These are phyloP conservation scores for Maniola hyperantus DNA, from an alignment of 2,888 invertebrate genomes.

Conservation along the genomic window DNA sequence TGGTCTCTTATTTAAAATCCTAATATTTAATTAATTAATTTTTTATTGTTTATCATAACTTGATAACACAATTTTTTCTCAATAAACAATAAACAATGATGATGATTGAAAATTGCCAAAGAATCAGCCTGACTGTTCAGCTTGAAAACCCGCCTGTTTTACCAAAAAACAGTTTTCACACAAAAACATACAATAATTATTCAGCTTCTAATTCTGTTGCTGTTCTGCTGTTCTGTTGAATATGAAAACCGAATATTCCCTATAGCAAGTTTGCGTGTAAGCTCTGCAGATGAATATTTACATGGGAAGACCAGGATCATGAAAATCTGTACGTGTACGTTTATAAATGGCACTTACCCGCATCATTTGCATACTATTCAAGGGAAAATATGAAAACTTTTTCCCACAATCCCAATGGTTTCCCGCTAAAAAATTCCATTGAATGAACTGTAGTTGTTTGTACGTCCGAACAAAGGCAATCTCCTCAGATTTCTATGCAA, in stretches of 20 bases:
- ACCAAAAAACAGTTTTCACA: not conserved
- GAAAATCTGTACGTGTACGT: constrained; percentile 8
- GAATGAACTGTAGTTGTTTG: constrained; percentile 67
- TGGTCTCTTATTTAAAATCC: constrained; percentile 65
- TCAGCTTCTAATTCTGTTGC: not conserved
- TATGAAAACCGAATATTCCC: not conserved
- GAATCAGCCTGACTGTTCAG: no score
- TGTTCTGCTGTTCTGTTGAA: no score
- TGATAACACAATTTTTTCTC: constrained; percentile 77
- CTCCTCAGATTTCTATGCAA: constrained; percentile 68
- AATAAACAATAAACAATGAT: constrained; percentile 78
- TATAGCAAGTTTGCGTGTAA: not conserved
- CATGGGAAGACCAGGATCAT: not conserved
- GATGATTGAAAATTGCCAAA: no score
- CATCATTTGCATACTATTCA: constrained; percentile 30
- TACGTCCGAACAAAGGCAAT: constrained; percentile 70
- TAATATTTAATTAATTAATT: constrained; percentile 77
- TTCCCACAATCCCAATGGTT: constrained; percentile 39
- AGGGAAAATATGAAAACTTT: constrained; percentile 35
- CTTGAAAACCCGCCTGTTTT: not conserved
- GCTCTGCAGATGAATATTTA: constrained; percentile 6
- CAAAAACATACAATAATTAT: not conserved
- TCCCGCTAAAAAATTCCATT: constrained; percentile 53
- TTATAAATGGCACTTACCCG: constrained; percentile 25
- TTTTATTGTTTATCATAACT: constrained; percentile 79